phyloP scores from a whole-genome alignment of 2,113 vertebrate species.

The Balaenoptera acutorostrata region DNA sequence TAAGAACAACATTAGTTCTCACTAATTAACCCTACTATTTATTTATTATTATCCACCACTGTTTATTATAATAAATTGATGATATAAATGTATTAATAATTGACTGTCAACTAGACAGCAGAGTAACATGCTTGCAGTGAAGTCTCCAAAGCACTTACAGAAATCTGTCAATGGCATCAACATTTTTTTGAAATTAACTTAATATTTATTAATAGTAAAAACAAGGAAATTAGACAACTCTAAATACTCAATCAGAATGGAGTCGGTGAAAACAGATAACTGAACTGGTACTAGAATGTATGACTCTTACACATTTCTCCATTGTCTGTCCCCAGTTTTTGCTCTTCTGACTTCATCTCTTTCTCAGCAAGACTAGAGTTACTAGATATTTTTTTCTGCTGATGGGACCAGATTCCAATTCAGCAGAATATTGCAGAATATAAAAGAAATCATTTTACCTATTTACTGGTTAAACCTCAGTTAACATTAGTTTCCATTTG shows the following conservation, averaged over 20 bases:
- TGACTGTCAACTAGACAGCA: neutral
- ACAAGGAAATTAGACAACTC: neutral
- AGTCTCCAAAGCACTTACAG: neutral
- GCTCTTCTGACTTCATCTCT: neutral
- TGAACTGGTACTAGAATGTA: rapidly evolving
- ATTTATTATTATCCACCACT: neutral
- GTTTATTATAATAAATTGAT: neutral
- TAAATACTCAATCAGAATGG: neutral
- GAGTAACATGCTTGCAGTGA: neutral
- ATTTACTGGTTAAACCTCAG: neutral
- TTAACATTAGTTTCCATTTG: neutral
- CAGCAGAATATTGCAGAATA: neutral
- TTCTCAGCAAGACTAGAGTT: neutral
- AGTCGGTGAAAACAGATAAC: neutral
- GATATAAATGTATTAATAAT: neutral
- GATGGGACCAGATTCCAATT: neutral
- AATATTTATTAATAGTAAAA: neutral
- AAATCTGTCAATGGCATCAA: neutral
- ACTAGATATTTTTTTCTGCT: neutral
- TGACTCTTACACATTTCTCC: neutral
- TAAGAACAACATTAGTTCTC: neutral
- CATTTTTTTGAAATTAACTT: neutral
- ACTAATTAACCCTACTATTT: neutral
- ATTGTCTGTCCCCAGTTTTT: neutral
- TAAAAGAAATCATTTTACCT: neutral